Evolutionary conservation across 2,113 vertebrate genomes (phyloP).

Genomic region (Gallinago media): DNA sequence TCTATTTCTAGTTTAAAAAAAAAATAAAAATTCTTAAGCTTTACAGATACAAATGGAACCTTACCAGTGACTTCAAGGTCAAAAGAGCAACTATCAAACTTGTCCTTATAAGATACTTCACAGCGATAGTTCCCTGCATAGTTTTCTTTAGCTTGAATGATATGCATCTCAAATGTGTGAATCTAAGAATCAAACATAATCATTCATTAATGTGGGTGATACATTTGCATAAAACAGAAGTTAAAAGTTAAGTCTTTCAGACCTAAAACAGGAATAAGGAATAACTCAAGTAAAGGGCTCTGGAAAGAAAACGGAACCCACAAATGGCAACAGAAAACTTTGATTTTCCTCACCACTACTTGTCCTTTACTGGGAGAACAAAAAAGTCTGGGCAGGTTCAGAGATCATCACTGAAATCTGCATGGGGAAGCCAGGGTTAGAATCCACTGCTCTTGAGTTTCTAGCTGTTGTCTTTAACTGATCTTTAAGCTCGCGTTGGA

Average conservation of each 20-base stretch:
- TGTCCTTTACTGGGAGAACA: neutral
- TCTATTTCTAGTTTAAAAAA: neutral
- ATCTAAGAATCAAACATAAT: constrained; percentile 75
- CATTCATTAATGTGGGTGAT: neutral
- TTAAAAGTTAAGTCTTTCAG: neutral
- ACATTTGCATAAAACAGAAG: neutral
- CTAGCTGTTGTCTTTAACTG: neutral
- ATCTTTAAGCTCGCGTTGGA: neutral
- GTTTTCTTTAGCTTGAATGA: constrained; percentile 98
- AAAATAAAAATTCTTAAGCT: neutral
- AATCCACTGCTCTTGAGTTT: neutral
- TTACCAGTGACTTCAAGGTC: constrained; percentile 96
- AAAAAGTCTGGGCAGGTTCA: neutral
- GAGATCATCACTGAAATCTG: neutral
- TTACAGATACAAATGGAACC: neutral
- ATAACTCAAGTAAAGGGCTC: neutral
- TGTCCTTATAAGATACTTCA: constrained; percentile 96
- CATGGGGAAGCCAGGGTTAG: neutral
- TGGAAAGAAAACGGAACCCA: neutral
- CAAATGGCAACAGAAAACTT: neutral
- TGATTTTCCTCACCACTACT: neutral
- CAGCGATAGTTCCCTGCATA: constrained; percentile 96
- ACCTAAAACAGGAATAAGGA: neutral
- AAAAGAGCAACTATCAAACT: constrained; percentile 96
- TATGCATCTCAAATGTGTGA: constrained; percentile 98